phyloP scores from a whole-genome alignment of 1,140 invertebrate species.

The Wasmannia auropunctata region DNA sequence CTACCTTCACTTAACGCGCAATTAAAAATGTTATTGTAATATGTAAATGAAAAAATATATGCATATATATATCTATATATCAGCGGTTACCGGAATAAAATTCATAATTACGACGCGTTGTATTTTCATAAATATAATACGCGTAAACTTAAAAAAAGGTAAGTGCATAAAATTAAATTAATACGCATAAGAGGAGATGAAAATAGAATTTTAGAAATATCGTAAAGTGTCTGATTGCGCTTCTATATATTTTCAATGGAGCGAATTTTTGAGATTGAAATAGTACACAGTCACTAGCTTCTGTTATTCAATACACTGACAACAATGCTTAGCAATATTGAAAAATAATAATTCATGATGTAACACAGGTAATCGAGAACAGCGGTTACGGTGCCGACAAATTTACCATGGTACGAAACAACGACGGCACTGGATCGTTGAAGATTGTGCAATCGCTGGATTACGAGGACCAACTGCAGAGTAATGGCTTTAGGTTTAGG shows the following conservation, averaged over 20 bases:
- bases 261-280: neutral
- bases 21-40: neutral
- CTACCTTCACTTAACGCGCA: neutral
- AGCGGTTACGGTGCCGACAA: slow-evolving; percentile 98
- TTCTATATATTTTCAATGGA: neutral
- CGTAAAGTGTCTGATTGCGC: neutral
- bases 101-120: neutral
- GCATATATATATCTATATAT: neutral
- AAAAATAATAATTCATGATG: neutral
- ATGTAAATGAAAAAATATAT: neutral
- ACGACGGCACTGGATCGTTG: slow-evolving; percentile 96
- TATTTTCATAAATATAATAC: neutral
- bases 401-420: slow-evolving; percentile 98
- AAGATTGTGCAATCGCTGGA: slow-evolving; percentile 97
- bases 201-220: neutral
- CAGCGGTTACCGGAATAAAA: neutral
- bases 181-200: neutral
- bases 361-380: slow-evolving; percentile 92
- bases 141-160: neutral
- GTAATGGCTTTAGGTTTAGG: slow-evolving; percentile 96
- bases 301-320: neutral
- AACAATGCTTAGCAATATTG: neutral
- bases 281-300: neutral
- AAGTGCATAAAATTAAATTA: too few relatives aligned
- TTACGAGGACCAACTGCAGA: slow-evolving; percentile 96